A percentile compares a stretch with the other conserved stretches of the same genome.
Evolutionary conservation across 2,797 vertebrate genomes (phyloP).

Genomic region (Octomys mimax): DNA sequence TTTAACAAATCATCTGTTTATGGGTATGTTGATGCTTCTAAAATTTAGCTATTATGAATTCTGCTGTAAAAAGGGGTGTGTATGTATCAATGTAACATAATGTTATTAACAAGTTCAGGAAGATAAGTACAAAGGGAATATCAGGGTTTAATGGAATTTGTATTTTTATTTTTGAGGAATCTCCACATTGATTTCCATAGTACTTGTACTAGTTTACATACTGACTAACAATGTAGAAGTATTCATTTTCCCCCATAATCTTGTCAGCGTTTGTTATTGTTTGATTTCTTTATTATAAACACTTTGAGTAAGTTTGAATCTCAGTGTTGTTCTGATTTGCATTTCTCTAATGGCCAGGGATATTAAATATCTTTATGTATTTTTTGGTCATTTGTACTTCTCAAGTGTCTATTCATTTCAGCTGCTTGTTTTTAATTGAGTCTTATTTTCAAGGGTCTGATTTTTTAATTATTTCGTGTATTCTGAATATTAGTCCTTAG

Average conservation of each 20-base stretch:
- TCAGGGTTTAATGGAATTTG: background rate
- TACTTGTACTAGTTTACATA: background rate
- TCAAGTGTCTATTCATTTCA: background rate
- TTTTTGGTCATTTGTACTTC: background rate
- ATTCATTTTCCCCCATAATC: background rate
- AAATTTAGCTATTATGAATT: background rate
- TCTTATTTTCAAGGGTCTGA: background rate
- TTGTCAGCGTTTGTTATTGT: background rate
- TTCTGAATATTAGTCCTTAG: background rate
- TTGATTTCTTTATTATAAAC: background rate
- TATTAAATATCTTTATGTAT: background rate
- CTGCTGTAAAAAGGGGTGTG: background rate
- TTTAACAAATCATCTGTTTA: background rate
- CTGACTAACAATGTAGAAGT: background rate
- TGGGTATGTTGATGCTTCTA: background rate
- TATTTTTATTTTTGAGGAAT: background rate
- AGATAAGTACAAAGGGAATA: background rate
- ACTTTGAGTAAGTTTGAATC: background rate
- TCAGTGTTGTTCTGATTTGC: background rate
- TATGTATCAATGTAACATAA: background rate
- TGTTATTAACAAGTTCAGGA: background rate
- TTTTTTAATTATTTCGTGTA: background rate
- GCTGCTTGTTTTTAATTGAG: background rate
- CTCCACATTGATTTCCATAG: background rate
- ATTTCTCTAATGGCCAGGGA: background rate